A percentile compares a stretch with the other conserved stretches of the same genome.
These are phyloP conservation scores for Terrapene triunguis DNA, from an alignment of 2,113 vertebrate genomes.

Conservation along the genomic window DNA sequence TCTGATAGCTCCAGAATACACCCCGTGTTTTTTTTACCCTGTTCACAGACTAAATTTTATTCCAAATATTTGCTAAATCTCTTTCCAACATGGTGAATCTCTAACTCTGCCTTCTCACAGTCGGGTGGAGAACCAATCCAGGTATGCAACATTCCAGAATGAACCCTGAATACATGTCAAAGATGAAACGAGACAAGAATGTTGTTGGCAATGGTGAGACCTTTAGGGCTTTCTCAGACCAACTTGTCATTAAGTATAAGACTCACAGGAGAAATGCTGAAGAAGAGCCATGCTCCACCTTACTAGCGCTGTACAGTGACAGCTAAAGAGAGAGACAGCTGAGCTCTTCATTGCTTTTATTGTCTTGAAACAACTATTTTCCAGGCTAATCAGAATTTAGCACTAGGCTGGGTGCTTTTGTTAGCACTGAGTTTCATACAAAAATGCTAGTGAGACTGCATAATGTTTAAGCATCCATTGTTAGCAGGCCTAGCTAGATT, in stretches of 20 bases:
- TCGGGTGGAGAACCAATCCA: background rate
- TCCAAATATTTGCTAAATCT: background rate
- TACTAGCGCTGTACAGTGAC: background rate
- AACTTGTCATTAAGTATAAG: conserved; percentile 50
- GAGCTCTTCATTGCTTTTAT: background rate
- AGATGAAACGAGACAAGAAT: conserved; percentile 33
- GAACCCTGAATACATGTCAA: conserved; percentile 14
- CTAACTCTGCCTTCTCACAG: background rate
- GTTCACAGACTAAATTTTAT: background rate
- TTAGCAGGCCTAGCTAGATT: background rate
- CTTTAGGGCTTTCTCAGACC: conserved; percentile 50
- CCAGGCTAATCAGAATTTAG: background rate
- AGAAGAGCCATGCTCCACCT: background rate
- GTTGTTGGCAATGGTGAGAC: background rate
- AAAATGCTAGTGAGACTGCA: background rate
- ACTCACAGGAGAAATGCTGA: conserved; percentile 35
- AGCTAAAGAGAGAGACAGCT: background rate
- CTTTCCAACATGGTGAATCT: background rate
- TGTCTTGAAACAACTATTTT: background rate
- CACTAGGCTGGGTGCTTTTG: background rate
- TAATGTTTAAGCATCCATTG: background rate
- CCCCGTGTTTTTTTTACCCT: background rate
- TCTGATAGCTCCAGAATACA: background rate
- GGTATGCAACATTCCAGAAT: rapidly evolving
- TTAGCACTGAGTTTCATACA: background rate